Conservation (phyloP, 1,140 invertebrate genomes). For the Aphelenchoides besseyi region DNA sequence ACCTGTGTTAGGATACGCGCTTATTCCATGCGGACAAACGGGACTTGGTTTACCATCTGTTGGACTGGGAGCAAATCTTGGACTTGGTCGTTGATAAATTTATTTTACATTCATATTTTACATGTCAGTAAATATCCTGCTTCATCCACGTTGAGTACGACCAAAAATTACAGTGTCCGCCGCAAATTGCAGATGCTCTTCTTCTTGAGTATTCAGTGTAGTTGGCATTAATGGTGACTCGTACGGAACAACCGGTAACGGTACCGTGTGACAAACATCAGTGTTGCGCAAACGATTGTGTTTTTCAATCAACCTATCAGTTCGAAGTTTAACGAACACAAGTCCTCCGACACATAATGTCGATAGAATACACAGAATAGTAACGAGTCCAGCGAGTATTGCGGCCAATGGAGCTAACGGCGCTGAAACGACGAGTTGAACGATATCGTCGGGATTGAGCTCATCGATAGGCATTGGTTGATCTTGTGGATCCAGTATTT, state of each 20-base stretch:
- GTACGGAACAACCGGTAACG: neutral
- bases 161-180: too few species aligned
- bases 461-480: conserved; percentile 16
- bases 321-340: conserved; percentile 32
- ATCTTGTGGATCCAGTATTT: conserved; percentile 13
- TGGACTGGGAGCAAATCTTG: too few species aligned
- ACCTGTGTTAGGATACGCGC: too few species aligned
- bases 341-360: conserved; percentile 32
- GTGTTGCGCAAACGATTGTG: conserved; percentile 21
- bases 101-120: too few species aligned
- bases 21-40: too few species aligned
- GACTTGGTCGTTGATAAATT: too few species aligned
- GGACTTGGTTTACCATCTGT: too few species aligned
- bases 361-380: conserved; percentile 18
- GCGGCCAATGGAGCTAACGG: conserved; percentile 6
- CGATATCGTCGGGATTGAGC: neutral
- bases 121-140: too few species aligned
- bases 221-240: neutral
- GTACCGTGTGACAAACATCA: neutral
- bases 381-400: conserved; percentile 22
- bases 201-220: too few species aligned
- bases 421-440: conserved; percentile 20
- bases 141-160: too few species aligned
- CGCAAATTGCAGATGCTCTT: too few species aligned
- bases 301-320: conserved; percentile 25